Evolutionary conservation across 2,113 vertebrate species (phyloP), one percentile per base, ranked within the genome.

Genomic region (Phyllostomus discolor): DNA sequence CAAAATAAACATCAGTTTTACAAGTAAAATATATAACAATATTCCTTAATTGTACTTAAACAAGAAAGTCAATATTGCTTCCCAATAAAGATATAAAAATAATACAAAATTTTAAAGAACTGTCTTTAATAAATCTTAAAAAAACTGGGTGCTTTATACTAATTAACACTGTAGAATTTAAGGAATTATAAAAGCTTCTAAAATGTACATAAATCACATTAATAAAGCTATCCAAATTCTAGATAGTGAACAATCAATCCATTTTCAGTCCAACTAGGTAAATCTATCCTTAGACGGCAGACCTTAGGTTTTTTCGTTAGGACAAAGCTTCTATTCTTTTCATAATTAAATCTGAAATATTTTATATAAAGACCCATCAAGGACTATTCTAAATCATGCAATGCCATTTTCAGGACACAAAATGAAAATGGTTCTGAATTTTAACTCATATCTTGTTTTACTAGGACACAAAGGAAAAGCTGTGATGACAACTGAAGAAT

Each of bases 401-500:
- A 98, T 88, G 76, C 59, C 76, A 93, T 69, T 96, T 94, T 89
- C 73, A 95, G 86, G 79, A 43, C 70, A 95, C 86, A 96, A 90
- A 97, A 97, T 95, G 80, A 98, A 97, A 97, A 90, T 89, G 26
- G 0, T 90, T 97, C 92, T 98, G 95, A 98, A 92, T 96, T 98
- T 97, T 98, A 97, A 97, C 98, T 98, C 97, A 90, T 96, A 96
- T 92, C 35, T 94, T 96, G 85, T 97, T 98, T 97, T 95, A 98
- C 43, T 31, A 97, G 66, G 69, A 93, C 70, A 98, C 95, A 98
- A 98, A 98, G 91, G 89, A 97, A 97, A 98, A 92, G 92, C 81
- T 95, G 76, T 94, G 94, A 98, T 79, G 89, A 98, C 97, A 98
- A 98, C 62, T 90, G 16, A 97, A 98, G 96, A 98, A 97, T 98